Base-by-base conservation (phyloP, 2,888 invertebrate species). In the Thumatha senex region DNA sequence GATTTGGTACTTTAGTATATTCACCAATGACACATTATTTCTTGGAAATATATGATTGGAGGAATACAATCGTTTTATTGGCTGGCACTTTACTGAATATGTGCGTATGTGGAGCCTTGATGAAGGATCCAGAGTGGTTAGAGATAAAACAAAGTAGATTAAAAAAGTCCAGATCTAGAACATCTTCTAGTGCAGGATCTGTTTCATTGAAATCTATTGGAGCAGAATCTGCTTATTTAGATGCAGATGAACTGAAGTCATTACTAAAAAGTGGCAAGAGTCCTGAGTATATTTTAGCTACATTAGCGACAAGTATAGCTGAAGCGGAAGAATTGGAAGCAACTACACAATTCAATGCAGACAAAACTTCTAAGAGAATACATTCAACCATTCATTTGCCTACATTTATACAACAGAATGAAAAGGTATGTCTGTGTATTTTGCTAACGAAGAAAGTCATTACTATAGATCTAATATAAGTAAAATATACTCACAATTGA, bases 41-140 rank as follows among this genome's bases (percentile, higher is more conserved):
- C 55, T 92, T 97, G 48, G 89, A 93, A 53, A 87, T 93, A 46
- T 97, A 94, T 74, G 95, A 95, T 42, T 97, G 97, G 97, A 93
- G 96, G 50, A 96, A 96, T 36, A 95, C 96, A 11, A 93, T 95
- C 4, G 82, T 97, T 0, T 86, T 97, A 39, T 80, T 97, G 41
- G 95, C 96, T 5, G 97, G 96, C 31, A 95, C 96, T 2, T 95
- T 98, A 76, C 91, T 97, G 46, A 96, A 97, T 78, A 95, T 97
- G 89, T 96, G 96, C 73, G 95, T 96, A 1, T 97, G 96, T 79
- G 98, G 97, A 0, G 94, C 95, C 1, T 86, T 97, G 8, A 97
- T 98, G 96, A 92, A 96, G 33, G 97, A 97, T 75, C 96, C 98
- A 0, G 96, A 96, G 61, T 97, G 97, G 97, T 92, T 94, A 74